phyloP scores from a whole-genome alignment of 1,140 invertebrate species.

The Aphelenchoides avenae region DNA sequence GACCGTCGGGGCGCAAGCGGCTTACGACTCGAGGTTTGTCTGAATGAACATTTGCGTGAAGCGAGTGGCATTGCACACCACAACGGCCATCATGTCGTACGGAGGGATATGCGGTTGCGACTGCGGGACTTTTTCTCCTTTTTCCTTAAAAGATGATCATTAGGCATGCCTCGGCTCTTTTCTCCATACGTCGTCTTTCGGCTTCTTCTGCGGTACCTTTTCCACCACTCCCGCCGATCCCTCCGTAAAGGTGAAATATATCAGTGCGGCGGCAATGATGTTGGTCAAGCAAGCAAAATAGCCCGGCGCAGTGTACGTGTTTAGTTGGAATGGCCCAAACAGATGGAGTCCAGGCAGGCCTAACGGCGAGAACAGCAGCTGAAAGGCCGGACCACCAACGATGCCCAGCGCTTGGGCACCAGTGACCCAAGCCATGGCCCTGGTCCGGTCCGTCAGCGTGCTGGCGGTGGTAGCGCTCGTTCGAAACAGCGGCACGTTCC shows the following conservation, averaged over 20 bases:
- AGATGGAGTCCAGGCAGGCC: slow-evolving; percentile 58
- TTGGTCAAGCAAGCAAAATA: slow-evolving; percentile 44
- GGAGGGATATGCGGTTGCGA: slow-evolving; percentile 28
- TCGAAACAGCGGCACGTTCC: slow-evolving; percentile 33
- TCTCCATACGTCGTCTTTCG: background rate
- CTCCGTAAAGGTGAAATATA: slow-evolving; percentile 34
- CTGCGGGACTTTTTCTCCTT: no score
- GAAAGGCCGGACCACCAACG: slow-evolving; percentile 47
- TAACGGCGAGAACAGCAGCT: slow-evolving; percentile 45
- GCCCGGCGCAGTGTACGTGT: slow-evolving; percentile 62
- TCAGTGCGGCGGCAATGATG: slow-evolving; percentile 28
- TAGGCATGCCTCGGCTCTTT: no score
- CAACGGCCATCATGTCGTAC: slow-evolving; percentile 32
- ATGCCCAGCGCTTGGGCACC: slow-evolving; percentile 36
- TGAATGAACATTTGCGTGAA: slow-evolving; percentile 44
- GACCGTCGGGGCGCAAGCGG: slow-evolving; percentile 3
- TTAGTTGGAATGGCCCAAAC: slow-evolving; percentile 49
- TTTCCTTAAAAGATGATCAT: no score
- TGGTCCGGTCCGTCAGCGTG: slow-evolving; percentile 32
- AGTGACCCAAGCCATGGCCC: slow-evolving; percentile 44
- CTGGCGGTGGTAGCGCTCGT: slow-evolving; percentile 45
- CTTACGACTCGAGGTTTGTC: slow-evolving; percentile 33
- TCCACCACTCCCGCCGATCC: slow-evolving; percentile 24
- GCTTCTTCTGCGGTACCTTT: no score
- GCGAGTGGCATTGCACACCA: slow-evolving; percentile 37